Conservation (phyloP, 2,113 vertebrate genomes). For the zebrafish (Danio rerio) region GRCz12tu NC_133180.1:19967001-19967500, state of each 20-base stretch:
- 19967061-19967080: background rate
- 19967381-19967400: background rate
- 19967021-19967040: background rate
- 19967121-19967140: background rate
- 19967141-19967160: background rate
- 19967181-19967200: background rate
- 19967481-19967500: background rate
- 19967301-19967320: background rate
- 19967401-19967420: background rate
- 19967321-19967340: background rate
- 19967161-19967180: background rate
- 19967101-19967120: background rate
- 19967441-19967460: background rate
- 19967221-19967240: background rate
- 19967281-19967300: background rate
- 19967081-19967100: background rate
- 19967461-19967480: background rate
- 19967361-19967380: background rate
- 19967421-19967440: background rate
- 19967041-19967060: background rate
- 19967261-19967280: background rate
- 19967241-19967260: background rate
- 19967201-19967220: background rate
- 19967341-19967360: conserved; percentile 6
- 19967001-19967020: conserved; percentile 75